These are phyloP conservation scores for Lepilemur septentrionalis DNA, from an alignment of 2,797 vertebrate genomes.

Conservation along the genomic window DNA sequence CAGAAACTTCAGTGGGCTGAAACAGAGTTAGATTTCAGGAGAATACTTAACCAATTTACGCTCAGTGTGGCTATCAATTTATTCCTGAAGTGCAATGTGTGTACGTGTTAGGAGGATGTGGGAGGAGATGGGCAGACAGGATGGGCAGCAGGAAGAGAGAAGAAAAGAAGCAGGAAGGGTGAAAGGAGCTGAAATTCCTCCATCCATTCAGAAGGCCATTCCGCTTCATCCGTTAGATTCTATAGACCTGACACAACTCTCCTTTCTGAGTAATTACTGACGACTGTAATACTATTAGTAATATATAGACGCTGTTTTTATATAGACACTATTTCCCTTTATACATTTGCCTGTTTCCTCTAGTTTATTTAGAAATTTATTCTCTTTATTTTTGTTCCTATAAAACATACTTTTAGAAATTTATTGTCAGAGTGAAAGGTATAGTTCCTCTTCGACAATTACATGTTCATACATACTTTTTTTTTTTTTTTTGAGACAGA, in stretches of 20 bases:
- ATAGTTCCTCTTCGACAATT: background rate
- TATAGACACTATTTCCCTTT: background rate
- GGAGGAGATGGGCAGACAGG: background rate
- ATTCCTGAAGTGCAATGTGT: background rate
- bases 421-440: background rate
- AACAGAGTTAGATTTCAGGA: background rate
- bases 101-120: background rate
- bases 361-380: background rate
- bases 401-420: background rate
- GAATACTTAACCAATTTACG: background rate
- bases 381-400: background rate
- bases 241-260: background rate
- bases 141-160: background rate
- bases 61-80: background rate
- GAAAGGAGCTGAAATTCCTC: background rate
- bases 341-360: background rate
- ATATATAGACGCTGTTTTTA: background rate
- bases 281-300: background rate
- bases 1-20: background rate
- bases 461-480: background rate
- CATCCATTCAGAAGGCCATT: background rate
- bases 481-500: no score
- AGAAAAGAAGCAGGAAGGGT: background rate
- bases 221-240: background rate
- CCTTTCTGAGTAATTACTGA: background rate